A percentile compares a stretch with the other conserved stretches of the same genome.
Evolutionary conservation across 2,888 invertebrate species (phyloP).

Genomic region (Phyllotreta cruciferae): DNA sequence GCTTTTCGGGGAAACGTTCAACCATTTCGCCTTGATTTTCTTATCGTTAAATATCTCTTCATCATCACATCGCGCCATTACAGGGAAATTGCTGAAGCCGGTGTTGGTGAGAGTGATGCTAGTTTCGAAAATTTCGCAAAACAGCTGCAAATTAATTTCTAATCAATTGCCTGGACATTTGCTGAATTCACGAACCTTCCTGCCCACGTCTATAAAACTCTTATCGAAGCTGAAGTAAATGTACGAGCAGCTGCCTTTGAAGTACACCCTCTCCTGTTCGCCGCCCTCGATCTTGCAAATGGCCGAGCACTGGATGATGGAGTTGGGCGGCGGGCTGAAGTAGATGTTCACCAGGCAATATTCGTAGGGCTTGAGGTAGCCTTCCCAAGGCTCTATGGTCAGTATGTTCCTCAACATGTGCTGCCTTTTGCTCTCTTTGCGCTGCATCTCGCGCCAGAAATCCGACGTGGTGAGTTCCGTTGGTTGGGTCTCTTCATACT

Average conservation of each 20-base stretch:
- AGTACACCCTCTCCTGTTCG: conserved; percentile 62
- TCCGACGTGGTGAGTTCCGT: not conserved
- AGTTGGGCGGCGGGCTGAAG: conserved; percentile 61
- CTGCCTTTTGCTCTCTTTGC: not conserved
- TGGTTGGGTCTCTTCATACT: not conserved
- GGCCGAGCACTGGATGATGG: conserved; percentile 60
- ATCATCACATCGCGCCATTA: conserved; percentile 58
- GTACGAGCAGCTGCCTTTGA: conserved; percentile 64
- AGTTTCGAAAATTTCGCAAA: conserved; percentile 53
- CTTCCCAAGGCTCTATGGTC: conserved; percentile 61
- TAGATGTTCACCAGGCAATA: conserved; percentile 60
- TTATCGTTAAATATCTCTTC: conserved; percentile 29
- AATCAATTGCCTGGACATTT: too few species aligned
- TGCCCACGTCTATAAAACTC: conserved; percentile 56
- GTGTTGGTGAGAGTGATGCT: conserved; percentile 61
- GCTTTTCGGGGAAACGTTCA: conserved; percentile 60
- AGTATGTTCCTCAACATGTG: conserved; percentile 25
- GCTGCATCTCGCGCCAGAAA: not conserved
- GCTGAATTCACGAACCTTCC: conserved; percentile 58
- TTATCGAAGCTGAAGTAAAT: conserved; percentile 63
- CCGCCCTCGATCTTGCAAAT: conserved; percentile 67
- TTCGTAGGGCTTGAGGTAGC: conserved; percentile 64
- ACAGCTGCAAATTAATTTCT: conserved; percentile 49
- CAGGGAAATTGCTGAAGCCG: conserved; percentile 61
- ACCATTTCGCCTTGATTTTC: conserved; percentile 60